phyloP scores from a whole-genome alignment of 2,797 vertebrate species.

The Carapus acus region DNA sequence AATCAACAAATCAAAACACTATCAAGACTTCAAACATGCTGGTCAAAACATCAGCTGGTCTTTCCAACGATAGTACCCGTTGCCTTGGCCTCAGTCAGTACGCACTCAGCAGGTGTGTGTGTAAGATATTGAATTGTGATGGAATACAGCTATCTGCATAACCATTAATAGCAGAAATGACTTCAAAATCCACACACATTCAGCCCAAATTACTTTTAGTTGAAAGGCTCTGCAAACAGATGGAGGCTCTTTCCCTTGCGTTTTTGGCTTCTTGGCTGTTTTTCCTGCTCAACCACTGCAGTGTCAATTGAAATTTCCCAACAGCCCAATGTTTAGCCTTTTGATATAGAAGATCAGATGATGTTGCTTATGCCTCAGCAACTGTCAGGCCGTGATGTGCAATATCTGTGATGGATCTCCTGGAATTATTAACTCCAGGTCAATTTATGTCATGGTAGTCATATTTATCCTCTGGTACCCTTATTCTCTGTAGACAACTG shows the following conservation, averaged over 20 bases:
- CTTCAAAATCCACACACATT: constrained; percentile 15
- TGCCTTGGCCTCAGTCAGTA: too few species aligned
- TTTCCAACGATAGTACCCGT: too few species aligned
- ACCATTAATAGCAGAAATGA: too few species aligned
- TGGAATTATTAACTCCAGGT: constrained; percentile 2
- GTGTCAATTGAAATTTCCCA: constrained; percentile 20
- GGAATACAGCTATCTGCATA: too few species aligned
- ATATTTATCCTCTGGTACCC: background rate
- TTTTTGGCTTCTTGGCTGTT: constrained; percentile 27
- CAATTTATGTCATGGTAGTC: background rate
- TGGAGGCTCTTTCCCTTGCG: constrained; percentile 14
- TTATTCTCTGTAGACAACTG: too few species aligned
- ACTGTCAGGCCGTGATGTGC: constrained; percentile 1
- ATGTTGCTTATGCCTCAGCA: background rate
- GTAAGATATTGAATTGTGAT: too few species aligned
- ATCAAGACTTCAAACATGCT: too few species aligned
- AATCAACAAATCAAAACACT: too few species aligned
- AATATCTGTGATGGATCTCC: background rate
- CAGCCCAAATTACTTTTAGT: constrained; percentile 19
- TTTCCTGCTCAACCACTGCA: constrained; percentile 27
- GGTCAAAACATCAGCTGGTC: too few species aligned
- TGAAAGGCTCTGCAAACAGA: constrained; percentile 39
- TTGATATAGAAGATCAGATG: constrained; percentile 1
- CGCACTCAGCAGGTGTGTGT: too few species aligned
- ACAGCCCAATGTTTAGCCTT: constrained; percentile 20